Conservation (phyloP, 92 coral and sea anemone species). For the Blastomussa wellsi region DNA sequence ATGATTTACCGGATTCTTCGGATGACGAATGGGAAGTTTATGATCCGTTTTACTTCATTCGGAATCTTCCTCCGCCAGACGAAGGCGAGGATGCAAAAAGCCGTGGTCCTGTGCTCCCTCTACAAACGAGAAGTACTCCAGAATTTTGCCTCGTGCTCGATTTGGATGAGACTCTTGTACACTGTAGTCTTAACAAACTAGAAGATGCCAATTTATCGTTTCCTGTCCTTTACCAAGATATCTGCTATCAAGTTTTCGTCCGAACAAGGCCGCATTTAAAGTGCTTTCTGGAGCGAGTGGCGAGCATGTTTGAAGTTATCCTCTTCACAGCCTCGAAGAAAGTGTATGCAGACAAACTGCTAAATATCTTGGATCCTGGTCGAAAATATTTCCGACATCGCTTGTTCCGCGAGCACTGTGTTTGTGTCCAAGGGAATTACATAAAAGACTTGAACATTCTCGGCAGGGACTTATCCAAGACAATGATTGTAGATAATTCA, state of each 20-base stretch:
- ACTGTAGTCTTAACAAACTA: slow-evolving; percentile 96
- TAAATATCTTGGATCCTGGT: slow-evolving; percentile 95
- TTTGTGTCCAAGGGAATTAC: slow-evolving; percentile 97
- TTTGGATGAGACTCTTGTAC: slow-evolving; percentile 97
- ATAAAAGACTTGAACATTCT: slow-evolving; percentile 95
- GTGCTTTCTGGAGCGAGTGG: slow-evolving; percentile 88
- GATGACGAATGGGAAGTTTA: slow-evolving; percentile 83
- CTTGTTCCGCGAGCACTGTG: slow-evolving; percentile 97
- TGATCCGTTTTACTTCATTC: slow-evolving; percentile 95
- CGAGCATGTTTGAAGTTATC: slow-evolving; percentile 92
- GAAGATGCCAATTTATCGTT: slow-evolving; percentile 97
- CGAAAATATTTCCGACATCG: slow-evolving; percentile 94
- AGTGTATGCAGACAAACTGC: slow-evolving; percentile 96
- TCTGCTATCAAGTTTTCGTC: slow-evolving; percentile 96
- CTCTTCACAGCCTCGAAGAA: slow-evolving; percentile 98
- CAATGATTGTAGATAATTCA: slow-evolving; percentile 99
- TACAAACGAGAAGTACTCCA: slow-evolving; percentile 96
- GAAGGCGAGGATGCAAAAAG: slow-evolving; percentile 78
- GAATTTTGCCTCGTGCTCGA: slow-evolving; percentile 96
- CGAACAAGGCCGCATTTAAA: slow-evolving; percentile 96
- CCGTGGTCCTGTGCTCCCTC: slow-evolving; percentile 91
- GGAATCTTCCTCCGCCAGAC: slow-evolving; percentile 89
- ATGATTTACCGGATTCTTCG: slow-evolving; percentile 55
- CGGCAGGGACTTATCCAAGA: slow-evolving; percentile 97
- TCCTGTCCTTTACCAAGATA: slow-evolving; percentile 96